These are phyloP conservation scores for Anneissia japonica DNA, from an alignment of 35 echinoderm and acorn worm species.

Conservation along the genomic window DNA sequence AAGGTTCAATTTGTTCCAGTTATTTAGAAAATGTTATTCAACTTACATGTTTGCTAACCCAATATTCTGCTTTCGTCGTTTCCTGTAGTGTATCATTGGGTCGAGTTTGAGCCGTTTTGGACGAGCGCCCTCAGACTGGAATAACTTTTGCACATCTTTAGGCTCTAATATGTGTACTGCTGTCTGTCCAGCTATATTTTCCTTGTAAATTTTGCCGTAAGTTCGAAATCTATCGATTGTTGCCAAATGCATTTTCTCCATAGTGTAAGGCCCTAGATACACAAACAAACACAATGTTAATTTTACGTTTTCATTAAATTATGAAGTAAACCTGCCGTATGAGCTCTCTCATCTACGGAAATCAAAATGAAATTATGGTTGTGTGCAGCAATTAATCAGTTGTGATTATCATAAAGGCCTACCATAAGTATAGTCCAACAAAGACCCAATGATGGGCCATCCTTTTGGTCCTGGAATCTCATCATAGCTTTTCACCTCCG, in stretches of 20 bases:
- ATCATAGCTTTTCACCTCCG: constrained; percentile 45
- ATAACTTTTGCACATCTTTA: constrained; percentile 65
- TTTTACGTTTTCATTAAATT: too few relatives aligned
- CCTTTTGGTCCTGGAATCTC: constrained; percentile 91
- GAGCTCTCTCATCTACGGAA: too few relatives aligned
- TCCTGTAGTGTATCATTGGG: constrained; percentile 63
- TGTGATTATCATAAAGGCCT: background rate
- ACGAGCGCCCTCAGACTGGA: constrained; percentile 53
- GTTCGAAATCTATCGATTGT: constrained; percentile 86
- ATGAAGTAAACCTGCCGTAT: too few relatives aligned
- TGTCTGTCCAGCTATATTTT: constrained; percentile 63
- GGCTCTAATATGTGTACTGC: constrained; percentile 85
- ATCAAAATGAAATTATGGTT: too few relatives aligned
- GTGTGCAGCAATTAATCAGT: too few relatives aligned
- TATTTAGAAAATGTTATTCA: too few relatives aligned
- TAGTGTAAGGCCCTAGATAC: constrained; percentile 58
- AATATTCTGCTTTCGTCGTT: constrained; percentile 57
- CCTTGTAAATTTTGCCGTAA: constrained; percentile 83
- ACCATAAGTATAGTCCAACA: constrained; percentile 92
- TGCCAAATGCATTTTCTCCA: constrained; percentile 79
- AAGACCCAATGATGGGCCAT: constrained; percentile 68
- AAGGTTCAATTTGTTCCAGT: too few relatives aligned
- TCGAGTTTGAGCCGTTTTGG: constrained; percentile 67
- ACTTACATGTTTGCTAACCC: constrained; percentile 89
- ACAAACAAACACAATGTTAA: background rate